Conservation (phyloP, 2,888 invertebrate genomes). For the Diaphora mendica region DNA sequence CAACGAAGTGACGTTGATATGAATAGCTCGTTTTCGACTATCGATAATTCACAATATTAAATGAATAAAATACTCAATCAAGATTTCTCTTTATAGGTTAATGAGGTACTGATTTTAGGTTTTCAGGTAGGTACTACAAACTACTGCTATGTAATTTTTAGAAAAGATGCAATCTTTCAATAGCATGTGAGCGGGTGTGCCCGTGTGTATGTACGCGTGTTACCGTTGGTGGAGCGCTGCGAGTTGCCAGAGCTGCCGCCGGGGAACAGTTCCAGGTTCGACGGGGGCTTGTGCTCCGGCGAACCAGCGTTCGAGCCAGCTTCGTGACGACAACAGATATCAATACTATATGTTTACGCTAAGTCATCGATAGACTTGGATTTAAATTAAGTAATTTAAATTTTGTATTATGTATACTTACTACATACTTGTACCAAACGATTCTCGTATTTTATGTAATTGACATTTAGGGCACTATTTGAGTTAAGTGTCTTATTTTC, state of each 20-base stretch:
- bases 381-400: neutral
- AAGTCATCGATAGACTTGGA: neutral
- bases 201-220: slow-evolving; percentile 67
- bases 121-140: neutral
- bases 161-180: slow-evolving; percentile 32
- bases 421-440: neutral
- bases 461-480: neutral
- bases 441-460: neutral
- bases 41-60: neutral
- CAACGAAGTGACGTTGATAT: neutral
- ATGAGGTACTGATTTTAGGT: neutral
- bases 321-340: slow-evolving; percentile 72
- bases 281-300: slow-evolving; percentile 90
- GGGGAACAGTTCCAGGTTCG: slow-evolving; percentile 90
- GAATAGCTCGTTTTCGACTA: neutral
- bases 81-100: neutral
- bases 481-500: neutral
- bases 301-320: slow-evolving; percentile 86
- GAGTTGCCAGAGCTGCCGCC: slow-evolving; percentile 86
- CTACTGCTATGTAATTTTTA: neutral
- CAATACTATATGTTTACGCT: slow-evolving; percentile 55
- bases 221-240: slow-evolving; percentile 94
- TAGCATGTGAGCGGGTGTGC: slow-evolving; percentile 8
- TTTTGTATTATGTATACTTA: slow-evolving; percentile 4
- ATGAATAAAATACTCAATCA: neutral